A percentile compares a stretch with the other conserved stretches of the same genome.
Conservation (phyloP, 1,140 invertebrate species). For the Trypoxylus dichotomus region DNA sequence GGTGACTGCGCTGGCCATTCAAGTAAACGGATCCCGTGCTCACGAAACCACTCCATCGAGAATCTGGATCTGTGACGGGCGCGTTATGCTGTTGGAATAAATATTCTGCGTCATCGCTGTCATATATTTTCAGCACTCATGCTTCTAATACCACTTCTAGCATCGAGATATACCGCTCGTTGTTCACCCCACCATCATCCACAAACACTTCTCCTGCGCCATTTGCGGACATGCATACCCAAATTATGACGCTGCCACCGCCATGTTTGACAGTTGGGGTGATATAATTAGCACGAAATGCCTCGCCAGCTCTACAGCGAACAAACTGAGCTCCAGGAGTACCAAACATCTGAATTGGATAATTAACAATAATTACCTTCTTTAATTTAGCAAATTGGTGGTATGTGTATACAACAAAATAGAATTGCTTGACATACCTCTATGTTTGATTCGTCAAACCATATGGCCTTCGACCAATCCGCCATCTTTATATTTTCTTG, state of each 20-base stretch:
- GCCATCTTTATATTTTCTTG: too few species aligned
- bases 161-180: too few species aligned
- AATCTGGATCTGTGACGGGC: background rate
- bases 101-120: background rate
- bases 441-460: too few species aligned
- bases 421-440: too few species aligned
- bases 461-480: too few species aligned
- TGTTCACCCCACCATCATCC: background rate
- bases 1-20: background rate
- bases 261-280: background rate
- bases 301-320: background rate
- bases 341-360: constrained; percentile 9
- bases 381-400: too few species aligned
- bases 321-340: constrained; percentile 15
- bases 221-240: background rate
- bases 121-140: background rate
- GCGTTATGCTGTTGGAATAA: background rate
- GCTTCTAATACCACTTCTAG: background rate
- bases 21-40: background rate
- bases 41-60: background rate
- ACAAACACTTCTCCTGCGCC: background rate
- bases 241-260: background rate
- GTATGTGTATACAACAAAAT: too few species aligned
- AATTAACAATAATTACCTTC: too few species aligned
- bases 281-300: background rate